Evolutionary conservation across 2,797 vertebrate genomes (phyloP).

Genomic region (Macrochelys suwanniensis): DNA sequence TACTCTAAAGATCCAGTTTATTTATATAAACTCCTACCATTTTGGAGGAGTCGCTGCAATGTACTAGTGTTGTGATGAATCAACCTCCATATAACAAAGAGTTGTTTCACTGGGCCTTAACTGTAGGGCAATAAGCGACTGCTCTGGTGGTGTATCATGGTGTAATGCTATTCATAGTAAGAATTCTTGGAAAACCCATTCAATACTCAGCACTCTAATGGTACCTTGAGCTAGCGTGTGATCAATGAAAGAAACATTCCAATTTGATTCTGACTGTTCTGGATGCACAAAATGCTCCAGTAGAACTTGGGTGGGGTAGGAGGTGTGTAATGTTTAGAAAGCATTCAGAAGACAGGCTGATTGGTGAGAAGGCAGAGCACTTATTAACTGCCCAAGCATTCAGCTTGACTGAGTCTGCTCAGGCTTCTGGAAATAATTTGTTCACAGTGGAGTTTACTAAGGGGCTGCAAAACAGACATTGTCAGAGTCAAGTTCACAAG

Average conservation of each 20-base stretch:
- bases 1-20: background rate
- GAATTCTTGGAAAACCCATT: background rate
- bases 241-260: background rate
- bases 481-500: too few species aligned
- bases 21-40: background rate
- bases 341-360: background rate
- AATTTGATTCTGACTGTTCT: background rate
- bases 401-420: background rate
- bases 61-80: background rate
- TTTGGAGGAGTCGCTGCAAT: background rate
- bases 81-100: background rate
- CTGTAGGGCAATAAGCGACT: background rate
- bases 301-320: background rate
- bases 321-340: background rate
- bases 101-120: background rate
- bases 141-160: background rate
- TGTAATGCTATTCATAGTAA: background rate
- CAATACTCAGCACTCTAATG: fast-evolving
- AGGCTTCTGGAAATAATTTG: too few species aligned
- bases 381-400: background rate
- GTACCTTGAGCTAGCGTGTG: background rate
- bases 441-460: too few species aligned
- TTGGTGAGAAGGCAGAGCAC: background rate
- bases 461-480: too few species aligned
- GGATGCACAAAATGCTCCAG: background rate